These are phyloP conservation scores for Amphibalanus amphitrite DNA, from an alignment of 1,140 invertebrate species.

Conservation along the genomic window DNA sequence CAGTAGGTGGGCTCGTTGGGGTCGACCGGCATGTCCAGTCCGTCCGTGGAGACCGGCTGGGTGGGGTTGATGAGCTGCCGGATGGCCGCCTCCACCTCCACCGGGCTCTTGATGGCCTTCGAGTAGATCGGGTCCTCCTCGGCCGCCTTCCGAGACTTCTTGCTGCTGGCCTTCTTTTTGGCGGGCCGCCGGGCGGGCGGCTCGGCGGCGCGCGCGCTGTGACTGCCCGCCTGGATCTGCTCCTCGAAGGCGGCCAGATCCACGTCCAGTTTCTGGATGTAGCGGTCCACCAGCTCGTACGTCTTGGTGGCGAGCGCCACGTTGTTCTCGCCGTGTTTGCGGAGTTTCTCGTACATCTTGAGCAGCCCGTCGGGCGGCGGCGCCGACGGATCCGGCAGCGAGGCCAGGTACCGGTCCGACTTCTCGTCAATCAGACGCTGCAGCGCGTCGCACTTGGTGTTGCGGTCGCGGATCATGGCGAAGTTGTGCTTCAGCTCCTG, in stretches of 20 bases:
- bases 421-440: background rate
- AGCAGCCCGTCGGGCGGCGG: background rate
- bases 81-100: conserved; percentile 34
- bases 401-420: background rate
- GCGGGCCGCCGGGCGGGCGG: background rate
- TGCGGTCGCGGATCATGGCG: background rate
- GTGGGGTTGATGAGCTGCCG: conserved; percentile 44
- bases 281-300: conserved; percentile 90
- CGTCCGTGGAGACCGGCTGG: conserved; percentile 28
- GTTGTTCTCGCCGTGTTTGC: conserved; percentile 79
- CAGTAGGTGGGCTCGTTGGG: conserved; percentile 96
- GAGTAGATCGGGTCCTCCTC: conserved; percentile 28
- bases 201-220: conserved; percentile 10
- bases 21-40: conserved; percentile 65
- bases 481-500: conserved; percentile 3
- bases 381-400: background rate
- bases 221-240: conserved; percentile 48
- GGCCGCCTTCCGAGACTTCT: conserved; percentile 37
- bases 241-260: conserved; percentile 87
- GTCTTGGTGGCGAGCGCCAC: conserved; percentile 92
- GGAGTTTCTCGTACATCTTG: conserved; percentile 3
- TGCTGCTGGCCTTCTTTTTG: conserved; percentile 27
- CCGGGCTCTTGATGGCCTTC: conserved; percentile 29
- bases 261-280: conserved; percentile 81
- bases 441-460: background rate